phyloP scores from a whole-genome alignment of 2,888 invertebrate species.

The Lepidochitona cinerea region DNA sequence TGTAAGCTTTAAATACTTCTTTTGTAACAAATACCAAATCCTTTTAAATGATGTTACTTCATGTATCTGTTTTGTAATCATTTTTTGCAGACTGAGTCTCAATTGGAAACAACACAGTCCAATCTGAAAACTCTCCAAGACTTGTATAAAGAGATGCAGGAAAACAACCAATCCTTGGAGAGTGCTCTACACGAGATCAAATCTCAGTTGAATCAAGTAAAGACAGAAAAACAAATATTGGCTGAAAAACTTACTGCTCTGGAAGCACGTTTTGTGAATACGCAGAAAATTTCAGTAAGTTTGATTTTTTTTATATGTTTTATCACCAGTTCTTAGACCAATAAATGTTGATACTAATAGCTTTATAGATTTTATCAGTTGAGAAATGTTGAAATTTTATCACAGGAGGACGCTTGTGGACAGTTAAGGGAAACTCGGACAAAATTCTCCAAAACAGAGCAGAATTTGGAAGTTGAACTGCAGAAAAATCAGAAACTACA shows the following conservation, averaged over 20 bases:
- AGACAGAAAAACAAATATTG: constrained; percentile 45
- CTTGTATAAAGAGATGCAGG: constrained; percentile 41
- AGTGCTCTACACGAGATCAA: constrained; percentile 44
- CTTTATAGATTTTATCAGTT: too few relatives aligned
- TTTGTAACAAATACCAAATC: too few relatives aligned
- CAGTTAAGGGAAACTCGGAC: constrained; percentile 35
- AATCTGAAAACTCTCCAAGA: constrained; percentile 42
- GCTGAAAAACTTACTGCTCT: constrained; percentile 53
- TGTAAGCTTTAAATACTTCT: too few relatives aligned
- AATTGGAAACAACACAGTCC: constrained; percentile 44
- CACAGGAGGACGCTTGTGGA: constrained; percentile 33
- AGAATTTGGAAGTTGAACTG: constrained; percentile 40
- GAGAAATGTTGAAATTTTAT: too few relatives aligned
- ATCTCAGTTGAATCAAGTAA: constrained; percentile 48
- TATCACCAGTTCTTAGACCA: too few relatives aligned
- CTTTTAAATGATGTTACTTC: too few relatives aligned
- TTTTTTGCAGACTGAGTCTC: not conserved
- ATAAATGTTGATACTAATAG: too few relatives aligned
- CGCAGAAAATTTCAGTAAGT: constrained; percentile 51
- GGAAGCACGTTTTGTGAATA: constrained; percentile 48
- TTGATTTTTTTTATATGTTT: too few relatives aligned
- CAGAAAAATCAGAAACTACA: constrained; percentile 41
- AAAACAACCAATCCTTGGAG: constrained; percentile 38
- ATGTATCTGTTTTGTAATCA: not conserved
- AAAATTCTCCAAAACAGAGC: constrained; percentile 39